Evolutionary conservation across 2,113 vertebrate genomes (phyloP), one percentile per base, ranked within the genome.

Genomic region (Pterophyllum scalare): DNA sequence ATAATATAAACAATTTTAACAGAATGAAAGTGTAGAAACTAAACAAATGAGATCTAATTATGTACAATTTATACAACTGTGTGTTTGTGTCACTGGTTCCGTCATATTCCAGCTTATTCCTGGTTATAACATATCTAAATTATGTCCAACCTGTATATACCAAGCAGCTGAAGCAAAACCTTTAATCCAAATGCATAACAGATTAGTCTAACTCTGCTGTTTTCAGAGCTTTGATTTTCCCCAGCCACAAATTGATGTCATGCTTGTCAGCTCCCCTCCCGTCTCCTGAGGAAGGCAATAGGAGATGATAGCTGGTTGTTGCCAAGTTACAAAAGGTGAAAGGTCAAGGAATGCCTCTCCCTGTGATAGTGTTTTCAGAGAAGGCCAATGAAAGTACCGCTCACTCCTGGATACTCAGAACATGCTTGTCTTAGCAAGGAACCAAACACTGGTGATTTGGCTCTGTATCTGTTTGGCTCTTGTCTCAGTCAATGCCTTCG

Each of bases 271-370:
- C 31, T 88, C 79, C 72, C 88, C 81, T 89, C 67, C 80, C 35
- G 38, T 80, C 59, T 91, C 81, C 35, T 2, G 33, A 81, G 83
- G 80, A 90, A 81, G 85, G 75, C 88, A 83, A 86, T 64, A 64
- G 84, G 82, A 83, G 64, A 83, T 58, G 84, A 92, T 87, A 61
- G 90, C 43, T 38, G 31, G 56, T 24, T 61, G 54, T 87, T 91
- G 89, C 93, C 90, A 93, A 95, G 93, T 90, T 87, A 91, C 91
- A 94, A 87, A 93, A 89, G 90, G 89, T 89, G 40, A 92, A 88
- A 87, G 89, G 89, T 92, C 56, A 85, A 87, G 82, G 83, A 93
- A 91, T 70, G 79, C 64, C 76, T 90, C 89, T 90, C 88, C 79
- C 84, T 87, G 82, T 74, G 77, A 87, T 81, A 80, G 35, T 81